Percentiles rank a stretch among this genome's conserved stretches.
phyloP scores from a whole-genome alignment of 2,888 invertebrate species.

The Erebia aethiops region DNA sequence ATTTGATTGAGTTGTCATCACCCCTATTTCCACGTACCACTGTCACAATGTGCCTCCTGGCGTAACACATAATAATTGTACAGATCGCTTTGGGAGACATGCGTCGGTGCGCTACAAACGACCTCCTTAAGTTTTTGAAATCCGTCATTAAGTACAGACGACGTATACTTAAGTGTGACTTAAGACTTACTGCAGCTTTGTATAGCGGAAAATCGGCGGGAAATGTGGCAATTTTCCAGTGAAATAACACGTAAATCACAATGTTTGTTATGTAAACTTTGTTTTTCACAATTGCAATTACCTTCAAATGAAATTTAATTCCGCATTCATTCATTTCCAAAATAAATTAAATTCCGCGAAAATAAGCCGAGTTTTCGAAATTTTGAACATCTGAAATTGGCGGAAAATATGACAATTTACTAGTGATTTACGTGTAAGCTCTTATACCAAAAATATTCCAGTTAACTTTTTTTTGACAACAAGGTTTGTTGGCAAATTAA shows the following conservation, averaged over 20 bases:
- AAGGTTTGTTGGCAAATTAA: too few relatives aligned
- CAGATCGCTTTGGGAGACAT: constrained; percentile 15
- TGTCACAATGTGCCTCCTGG: background rate
- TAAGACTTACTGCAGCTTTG: constrained; percentile 13
- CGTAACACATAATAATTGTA: constrained; percentile 21
- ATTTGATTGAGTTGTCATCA: too few relatives aligned
- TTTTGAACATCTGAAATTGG: background rate
- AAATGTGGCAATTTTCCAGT: background rate
- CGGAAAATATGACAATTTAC: background rate
- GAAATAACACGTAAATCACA: background rate
- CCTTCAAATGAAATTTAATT: too few relatives aligned
- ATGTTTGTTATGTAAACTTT: background rate
- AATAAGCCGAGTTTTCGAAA: too few relatives aligned
- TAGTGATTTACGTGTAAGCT: too few relatives aligned
- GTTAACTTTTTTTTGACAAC: too few relatives aligned
- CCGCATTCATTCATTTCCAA: too few relatives aligned
- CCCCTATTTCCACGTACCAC: background rate
- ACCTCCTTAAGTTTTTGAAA: constrained; percentile 26
- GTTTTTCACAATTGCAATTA: too few relatives aligned
- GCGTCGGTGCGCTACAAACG: constrained; percentile 9
- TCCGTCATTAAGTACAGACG: constrained; percentile 6
- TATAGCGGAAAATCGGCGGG: background rate
- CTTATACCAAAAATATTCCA: too few relatives aligned
- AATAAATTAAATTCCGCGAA: too few relatives aligned
- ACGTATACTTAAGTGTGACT: background rate